Evolutionary conservation across 2,797 vertebrate genomes (phyloP).

Genomic region (Salarias fasciatus): DNA sequence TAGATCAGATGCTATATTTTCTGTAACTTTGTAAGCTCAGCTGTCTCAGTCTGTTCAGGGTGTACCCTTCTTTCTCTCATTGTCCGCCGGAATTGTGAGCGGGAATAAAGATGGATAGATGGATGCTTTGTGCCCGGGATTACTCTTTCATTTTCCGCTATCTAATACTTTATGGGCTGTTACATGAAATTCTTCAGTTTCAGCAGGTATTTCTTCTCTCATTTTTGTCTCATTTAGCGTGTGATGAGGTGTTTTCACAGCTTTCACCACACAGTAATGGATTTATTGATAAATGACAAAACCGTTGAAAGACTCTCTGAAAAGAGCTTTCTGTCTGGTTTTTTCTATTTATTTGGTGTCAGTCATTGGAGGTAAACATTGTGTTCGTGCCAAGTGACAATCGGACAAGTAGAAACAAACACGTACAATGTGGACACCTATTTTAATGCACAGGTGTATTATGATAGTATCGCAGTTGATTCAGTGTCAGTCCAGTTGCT

Average conservation of each 20-base stretch:
- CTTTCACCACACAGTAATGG: constrained; percentile 7
- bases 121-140: too few relatives aligned
- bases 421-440: too few relatives aligned
- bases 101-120: too few relatives aligned
- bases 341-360: constrained; percentile 19
- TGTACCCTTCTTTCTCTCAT: too few relatives aligned
- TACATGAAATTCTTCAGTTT: constrained; percentile 9
- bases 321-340: constrained; percentile 6
- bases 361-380: constrained; percentile 53
- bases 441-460: constrained; percentile 53
- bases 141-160: neutral
- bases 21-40: too few relatives aligned
- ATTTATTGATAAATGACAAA: constrained; percentile 21
- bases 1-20: too few relatives aligned
- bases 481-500: constrained; percentile 37
- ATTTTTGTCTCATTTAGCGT: constrained; percentile 2
- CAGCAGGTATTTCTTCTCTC: constrained; percentile 1
- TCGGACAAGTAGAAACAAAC: constrained; percentile 63
- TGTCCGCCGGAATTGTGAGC: too few relatives aligned
- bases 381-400: constrained; percentile 61
- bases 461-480: constrained; percentile 63
- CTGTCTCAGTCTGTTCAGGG: too few relatives aligned
- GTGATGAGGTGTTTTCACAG: constrained; percentile 1
- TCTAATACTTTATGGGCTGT: neutral
- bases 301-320: constrained; percentile 15